A percentile compares a stretch with the other conserved stretches of the same genome.
Conservation (phyloP, 2,888 invertebrate genomes). For the Xylota sylvarum region DNA sequence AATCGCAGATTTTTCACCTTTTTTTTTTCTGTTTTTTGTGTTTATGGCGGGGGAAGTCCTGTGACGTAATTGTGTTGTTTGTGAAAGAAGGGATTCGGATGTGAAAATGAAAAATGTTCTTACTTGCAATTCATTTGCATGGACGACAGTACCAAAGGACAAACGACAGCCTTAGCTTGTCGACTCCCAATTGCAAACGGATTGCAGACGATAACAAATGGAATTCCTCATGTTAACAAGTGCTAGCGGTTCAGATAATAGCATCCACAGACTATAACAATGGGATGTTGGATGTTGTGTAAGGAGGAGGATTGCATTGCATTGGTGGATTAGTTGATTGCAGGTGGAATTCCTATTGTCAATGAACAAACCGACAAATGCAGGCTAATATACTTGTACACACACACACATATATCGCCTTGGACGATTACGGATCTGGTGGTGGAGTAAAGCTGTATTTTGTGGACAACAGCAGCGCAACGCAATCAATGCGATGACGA, state of each 20-base stretch:
- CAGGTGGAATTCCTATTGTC: slow-evolving; percentile 51
- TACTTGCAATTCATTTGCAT: slow-evolving; percentile 3
- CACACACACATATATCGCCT: neutral
- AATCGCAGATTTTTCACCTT: slow-evolving; percentile 68
- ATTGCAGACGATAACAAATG: slow-evolving; percentile 34
- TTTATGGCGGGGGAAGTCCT: neutral
- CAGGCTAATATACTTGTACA: slow-evolving; percentile 21
- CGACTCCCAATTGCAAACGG: neutral
- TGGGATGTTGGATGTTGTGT: slow-evolving; percentile 25
- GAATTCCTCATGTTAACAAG: slow-evolving; percentile 51
- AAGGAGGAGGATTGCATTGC: slow-evolving; percentile 31
- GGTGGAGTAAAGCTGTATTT: slow-evolving; percentile 30
- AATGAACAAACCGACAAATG: slow-evolving; percentile 29
- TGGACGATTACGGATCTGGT: slow-evolving; percentile 1
- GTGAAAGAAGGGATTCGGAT: slow-evolving; percentile 18
- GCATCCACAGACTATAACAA: slow-evolving; percentile 43
- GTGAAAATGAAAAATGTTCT: neutral
- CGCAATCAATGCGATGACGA: slow-evolving; percentile 47
- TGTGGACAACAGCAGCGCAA: slow-evolving; percentile 39
- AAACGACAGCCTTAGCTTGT: neutral
- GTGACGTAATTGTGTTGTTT: slow-evolving; percentile 26
- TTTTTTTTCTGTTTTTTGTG: neutral
- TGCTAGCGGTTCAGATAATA: slow-evolving; percentile 51
- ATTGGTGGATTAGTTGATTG: slow-evolving; percentile 49
- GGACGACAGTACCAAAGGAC: no score